phyloP scores from a whole-genome alignment of 2,113 vertebrate genomes.

The Pardalotus punctatus region DNA sequence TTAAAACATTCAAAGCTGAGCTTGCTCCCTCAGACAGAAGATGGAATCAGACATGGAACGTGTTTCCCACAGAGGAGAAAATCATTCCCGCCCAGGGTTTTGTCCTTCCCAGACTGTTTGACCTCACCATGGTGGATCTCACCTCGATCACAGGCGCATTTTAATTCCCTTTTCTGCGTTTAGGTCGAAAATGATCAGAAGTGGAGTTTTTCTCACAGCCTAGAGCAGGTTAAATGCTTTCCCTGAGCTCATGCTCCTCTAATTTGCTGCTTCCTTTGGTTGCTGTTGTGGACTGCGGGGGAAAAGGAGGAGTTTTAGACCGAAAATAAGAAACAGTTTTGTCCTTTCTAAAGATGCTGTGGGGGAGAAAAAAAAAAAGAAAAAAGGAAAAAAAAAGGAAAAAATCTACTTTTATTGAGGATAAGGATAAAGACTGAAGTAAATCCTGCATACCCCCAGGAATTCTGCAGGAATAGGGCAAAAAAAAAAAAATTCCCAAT shows the following conservation, averaged over 20 bases:
- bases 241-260: neutral
- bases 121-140: neutral
- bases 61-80: neutral
- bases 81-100: neutral
- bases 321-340: neutral
- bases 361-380: too few relatives aligned
- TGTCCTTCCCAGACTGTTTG: neutral
- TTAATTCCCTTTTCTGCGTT: neutral
- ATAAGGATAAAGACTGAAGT: neutral
- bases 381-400: too few relatives aligned
- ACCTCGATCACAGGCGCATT: neutral
- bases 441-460: neutral
- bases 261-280: neutral
- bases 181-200: neutral
- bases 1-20: neutral
- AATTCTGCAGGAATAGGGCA: neutral
- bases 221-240: neutral
- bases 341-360: neutral
- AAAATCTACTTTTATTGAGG: neutral
- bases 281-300: neutral
- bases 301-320: neutral
- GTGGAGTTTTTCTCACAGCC: neutral
- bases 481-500: neutral
- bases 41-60: neutral
- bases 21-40: neutral